Conservation (phyloP, 2,113 vertebrate genomes). For the Petroica traversi region DNA sequence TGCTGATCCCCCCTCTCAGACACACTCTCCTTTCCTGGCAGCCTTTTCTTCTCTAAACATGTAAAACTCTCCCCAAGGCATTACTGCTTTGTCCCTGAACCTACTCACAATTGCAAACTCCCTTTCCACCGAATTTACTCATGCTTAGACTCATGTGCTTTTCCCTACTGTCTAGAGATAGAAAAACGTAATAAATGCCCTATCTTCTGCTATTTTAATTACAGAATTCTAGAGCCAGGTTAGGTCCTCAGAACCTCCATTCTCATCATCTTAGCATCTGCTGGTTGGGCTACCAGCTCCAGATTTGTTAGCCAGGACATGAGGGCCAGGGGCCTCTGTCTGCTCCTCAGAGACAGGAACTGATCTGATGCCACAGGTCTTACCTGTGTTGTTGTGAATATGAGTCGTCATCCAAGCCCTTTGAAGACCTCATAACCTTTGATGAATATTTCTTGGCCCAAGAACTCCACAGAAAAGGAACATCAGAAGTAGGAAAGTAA, state of each 20-base stretch:
- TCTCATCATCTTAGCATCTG: background rate
- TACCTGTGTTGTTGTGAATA: background rate
- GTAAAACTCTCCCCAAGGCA: background rate
- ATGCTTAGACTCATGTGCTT: background rate
- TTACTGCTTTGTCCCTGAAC: background rate
- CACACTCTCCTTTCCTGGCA: background rate
- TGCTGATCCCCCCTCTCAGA: background rate
- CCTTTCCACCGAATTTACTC: background rate
- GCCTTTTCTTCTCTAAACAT: background rate
- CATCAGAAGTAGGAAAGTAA: background rate
- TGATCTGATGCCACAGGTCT: background rate
- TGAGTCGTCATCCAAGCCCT: background rate
- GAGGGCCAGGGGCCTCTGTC: background rate
- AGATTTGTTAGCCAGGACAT: background rate
- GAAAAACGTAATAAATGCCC: background rate
- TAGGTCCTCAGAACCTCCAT: background rate
- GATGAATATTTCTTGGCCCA: background rate
- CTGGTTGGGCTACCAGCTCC: background rate
- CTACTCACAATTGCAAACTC: background rate
- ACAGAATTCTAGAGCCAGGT: background rate
- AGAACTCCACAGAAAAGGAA: background rate
- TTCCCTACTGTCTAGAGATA: background rate
- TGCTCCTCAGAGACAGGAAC: background rate
- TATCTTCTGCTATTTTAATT: background rate
- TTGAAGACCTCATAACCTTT: background rate